Evolutionary conservation across 2,797 vertebrate species (phyloP).

Genomic region (Lycodopsis pacificus): DNA sequence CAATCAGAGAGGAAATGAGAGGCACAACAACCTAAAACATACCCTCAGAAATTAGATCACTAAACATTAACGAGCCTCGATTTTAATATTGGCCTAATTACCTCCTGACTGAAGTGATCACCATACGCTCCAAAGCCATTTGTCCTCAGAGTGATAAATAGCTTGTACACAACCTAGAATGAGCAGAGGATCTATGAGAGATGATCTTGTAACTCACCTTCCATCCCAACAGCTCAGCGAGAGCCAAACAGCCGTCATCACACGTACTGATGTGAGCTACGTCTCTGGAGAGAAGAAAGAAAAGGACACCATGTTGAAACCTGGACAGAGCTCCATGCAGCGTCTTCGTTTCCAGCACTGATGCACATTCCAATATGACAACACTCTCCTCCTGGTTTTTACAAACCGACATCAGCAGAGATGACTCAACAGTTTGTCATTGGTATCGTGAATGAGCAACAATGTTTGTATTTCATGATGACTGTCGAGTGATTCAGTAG

Average conservation of each 20-base stretch:
- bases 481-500: not conserved
- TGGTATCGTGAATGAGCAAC: no score
- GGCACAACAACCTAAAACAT: not conserved
- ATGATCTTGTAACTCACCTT: constrained; percentile 81
- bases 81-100: not conserved
- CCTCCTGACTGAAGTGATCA: not conserved
- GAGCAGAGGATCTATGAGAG: not conserved
- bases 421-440: not conserved
- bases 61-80: not conserved
- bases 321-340: not conserved
- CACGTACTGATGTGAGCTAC: constrained; percentile 92
- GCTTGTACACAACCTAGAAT: not conserved
- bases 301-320: not conserved
- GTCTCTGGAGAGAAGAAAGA: constrained; percentile 80
- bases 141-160: not conserved
- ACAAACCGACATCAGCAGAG: not conserved
- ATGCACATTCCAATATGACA: not conserved
- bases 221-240: constrained; percentile 92
- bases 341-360: not conserved
- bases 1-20: not conserved
- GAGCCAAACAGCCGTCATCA: constrained; percentile 90
- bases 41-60: not conserved
- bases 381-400: not conserved
- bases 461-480: not conserved
- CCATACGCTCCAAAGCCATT: not conserved